Evolutionary conservation across 2,888 invertebrate genomes (phyloP), one percentile per base, ranked within the genome.

Genomic region (Eupithecia subumbrata): DNA sequence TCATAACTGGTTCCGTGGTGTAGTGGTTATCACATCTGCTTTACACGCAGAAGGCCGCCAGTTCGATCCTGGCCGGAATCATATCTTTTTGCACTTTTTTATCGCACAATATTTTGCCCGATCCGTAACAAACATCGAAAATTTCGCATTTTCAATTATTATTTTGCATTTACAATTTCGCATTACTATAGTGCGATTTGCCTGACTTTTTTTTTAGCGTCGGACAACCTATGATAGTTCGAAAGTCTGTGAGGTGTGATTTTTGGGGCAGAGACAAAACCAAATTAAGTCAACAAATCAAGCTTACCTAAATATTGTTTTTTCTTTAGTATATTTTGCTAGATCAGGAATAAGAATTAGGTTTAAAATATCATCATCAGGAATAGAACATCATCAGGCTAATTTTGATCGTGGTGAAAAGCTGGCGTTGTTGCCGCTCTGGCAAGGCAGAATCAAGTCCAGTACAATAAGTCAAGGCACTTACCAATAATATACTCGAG

Each of bases 401-500:
- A 48, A 45, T 16, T 52, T 52, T 56, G 9, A 22, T 5, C 12
- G 12, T 60, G 12, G 25, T 22, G 5, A 25, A 25, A 14, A 12
- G 2, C 25, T 60, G 4, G 60, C 60, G 5, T 22, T 25, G 5
- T 22, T 25, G 25, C 60, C 60, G 11, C 8, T 7, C 56, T 56
- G 22, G 22, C 56, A 25, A 12, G 60, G 5, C 25, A 1, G 11
- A 5, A 14, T 1, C 25, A 14, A 56, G 14, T 12, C 12, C 25
- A 60, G 4, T 2, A 25, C 12, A 18, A 64, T 18, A 0, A 7
- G 18, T 30, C 34, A 34, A 18, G 12, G 22, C 67, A 64, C 90
- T 93, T 90, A 96, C 97, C 98, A 78, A 98, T 98, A 64, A 98
- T 96, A 90, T 98, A 98, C 89, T 98, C 98, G 71, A 98, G 92